Conservation (phyloP, 2,113 vertebrate species). For the Mustela nigripes region DNA sequence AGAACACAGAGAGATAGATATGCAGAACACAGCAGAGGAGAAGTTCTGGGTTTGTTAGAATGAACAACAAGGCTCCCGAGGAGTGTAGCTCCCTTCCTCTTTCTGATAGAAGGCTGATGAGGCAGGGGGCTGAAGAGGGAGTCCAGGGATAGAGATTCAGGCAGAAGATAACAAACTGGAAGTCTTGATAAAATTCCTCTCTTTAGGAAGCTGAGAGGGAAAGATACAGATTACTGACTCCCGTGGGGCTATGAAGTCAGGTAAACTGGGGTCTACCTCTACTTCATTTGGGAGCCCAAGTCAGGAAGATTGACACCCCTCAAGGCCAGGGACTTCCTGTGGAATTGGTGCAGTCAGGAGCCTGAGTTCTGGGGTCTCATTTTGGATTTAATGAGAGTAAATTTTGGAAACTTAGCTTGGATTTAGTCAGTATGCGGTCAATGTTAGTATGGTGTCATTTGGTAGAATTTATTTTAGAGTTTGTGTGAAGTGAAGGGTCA, state of each 20-base stretch:
- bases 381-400: background rate
- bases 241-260: background rate
- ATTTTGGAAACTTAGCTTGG: background rate
- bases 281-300: background rate
- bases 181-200: background rate
- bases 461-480: background rate
- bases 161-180: background rate
- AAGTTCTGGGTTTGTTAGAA: background rate
- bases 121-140: background rate
- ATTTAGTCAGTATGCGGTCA: background rate
- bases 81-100: too few relatives aligned
- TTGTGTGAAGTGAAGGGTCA: background rate
- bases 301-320: background rate
- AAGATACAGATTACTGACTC: background rate
- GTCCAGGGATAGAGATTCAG: background rate
- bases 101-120: background rate
- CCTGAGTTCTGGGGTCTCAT: background rate
- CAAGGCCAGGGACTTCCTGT: background rate
- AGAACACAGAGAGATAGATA: background rate
- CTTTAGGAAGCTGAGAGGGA: background rate
- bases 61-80: background rate
- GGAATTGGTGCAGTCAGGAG: background rate
- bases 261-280: background rate
- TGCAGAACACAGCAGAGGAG: background rate
- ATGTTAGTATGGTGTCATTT: background rate